Evolutionary conservation across 2,797 vertebrate genomes (phyloP).

Genomic region (Darevskia mixta): DNA sequence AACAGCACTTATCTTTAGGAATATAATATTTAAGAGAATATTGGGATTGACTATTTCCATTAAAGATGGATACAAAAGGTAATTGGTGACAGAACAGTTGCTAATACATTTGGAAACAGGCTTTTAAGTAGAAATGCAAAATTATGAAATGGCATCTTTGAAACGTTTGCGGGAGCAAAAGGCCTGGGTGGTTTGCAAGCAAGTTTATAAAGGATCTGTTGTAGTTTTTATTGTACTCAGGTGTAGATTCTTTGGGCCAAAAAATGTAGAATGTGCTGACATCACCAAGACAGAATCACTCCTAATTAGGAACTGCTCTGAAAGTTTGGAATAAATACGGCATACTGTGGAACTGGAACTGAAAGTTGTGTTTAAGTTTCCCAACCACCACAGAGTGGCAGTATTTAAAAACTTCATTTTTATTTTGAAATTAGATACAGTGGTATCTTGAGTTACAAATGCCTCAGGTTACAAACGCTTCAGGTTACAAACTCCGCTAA

Average conservation of each 20-base stretch:
- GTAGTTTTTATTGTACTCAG: neutral
- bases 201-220: neutral
- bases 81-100: neutral
- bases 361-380: neutral
- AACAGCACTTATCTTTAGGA: neutral
- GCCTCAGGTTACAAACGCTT: no score
- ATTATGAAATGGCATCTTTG: neutral
- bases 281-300: neutral
- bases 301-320: neutral
- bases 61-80: neutral
- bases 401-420: constrained; percentile 26
- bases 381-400: constrained; percentile 18
- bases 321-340: neutral
- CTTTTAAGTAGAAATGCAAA: neutral
- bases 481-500: no score
- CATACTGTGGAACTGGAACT: neutral
- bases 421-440: neutral
- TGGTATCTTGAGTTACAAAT: no score
- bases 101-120: neutral
- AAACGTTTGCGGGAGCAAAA: neutral
- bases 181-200: neutral
- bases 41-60: neutral
- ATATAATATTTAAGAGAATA: neutral
- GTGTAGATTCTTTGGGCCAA: neutral
- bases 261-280: neutral